phyloP scores from a whole-genome alignment of 2,113 vertebrate species.

The Nycticorax nycticorax region DNA sequence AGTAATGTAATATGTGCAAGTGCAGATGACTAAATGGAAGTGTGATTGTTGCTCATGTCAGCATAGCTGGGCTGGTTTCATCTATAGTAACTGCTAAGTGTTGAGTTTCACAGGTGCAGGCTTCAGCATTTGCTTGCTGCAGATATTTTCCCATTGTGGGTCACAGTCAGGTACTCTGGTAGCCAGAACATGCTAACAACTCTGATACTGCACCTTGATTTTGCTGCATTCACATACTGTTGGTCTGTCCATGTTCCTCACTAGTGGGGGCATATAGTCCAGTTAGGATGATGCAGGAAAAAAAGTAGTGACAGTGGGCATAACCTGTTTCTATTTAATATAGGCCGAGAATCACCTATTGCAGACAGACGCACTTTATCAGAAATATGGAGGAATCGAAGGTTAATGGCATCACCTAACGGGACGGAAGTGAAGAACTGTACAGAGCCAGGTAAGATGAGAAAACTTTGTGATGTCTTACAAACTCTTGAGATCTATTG shows the following conservation, averaged over 20 bases:
- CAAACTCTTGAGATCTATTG: background rate
- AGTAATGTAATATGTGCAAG: background rate
- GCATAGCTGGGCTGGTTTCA: background rate
- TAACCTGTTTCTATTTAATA: slow-evolving; percentile 24
- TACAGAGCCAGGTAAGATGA: slow-evolving; percentile 86
- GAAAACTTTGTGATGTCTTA: background rate
- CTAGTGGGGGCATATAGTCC: background rate
- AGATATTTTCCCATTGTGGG: background rate
- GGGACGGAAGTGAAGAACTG: slow-evolving; percentile 86
- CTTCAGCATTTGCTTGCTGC: background rate
- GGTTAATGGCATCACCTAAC: slow-evolving; percentile 86
- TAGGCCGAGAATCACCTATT: slow-evolving; percentile 81
- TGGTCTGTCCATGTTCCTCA: background rate
- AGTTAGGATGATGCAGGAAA: background rate
- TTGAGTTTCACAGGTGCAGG: slow-evolving; percentile 8
- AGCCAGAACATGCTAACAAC: background rate
- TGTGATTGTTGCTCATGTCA: slow-evolving; percentile 20
- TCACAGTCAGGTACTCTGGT: background rate
- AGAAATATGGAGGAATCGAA: slow-evolving; percentile 85
- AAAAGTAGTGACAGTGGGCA: background rate
- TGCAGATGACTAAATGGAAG: slow-evolving; percentile 9
- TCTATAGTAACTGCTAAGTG: background rate
- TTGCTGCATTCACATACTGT: rapidly evolving
- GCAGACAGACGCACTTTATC: slow-evolving; percentile 54
- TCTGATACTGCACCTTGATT: background rate